Evolutionary conservation across 2,888 invertebrate genomes (phyloP).

Genomic region (Cerceris ruficornis): DNA sequence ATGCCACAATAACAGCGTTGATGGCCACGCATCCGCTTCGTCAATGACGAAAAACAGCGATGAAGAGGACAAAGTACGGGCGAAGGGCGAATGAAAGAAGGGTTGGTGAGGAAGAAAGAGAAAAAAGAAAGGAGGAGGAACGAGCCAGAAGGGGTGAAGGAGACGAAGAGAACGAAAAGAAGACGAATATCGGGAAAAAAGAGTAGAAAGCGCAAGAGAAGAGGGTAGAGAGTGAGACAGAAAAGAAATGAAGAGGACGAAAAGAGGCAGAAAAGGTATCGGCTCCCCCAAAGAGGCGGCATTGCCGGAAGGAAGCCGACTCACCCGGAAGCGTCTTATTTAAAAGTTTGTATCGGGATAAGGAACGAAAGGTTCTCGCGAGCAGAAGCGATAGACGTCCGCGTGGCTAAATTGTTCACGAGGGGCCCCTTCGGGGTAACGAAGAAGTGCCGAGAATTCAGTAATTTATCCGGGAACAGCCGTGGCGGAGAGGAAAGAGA

Average conservation of each 20-base stretch:
- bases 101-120: slow-evolving; percentile 17
- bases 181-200: too few species aligned
- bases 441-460: slow-evolving; percentile 57
- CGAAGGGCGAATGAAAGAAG: slow-evolving; percentile 36
- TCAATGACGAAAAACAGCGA: slow-evolving; percentile 18
- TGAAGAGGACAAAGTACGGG: background rate
- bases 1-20: slow-evolving; percentile 71
- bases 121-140: background rate
- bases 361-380: slow-evolving; percentile 53
- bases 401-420: slow-evolving; percentile 75
- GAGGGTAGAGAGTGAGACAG: slow-evolving; percentile 3
- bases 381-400: slow-evolving; percentile 60
- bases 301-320: slow-evolving; percentile 73
- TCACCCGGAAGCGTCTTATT: slow-evolving; percentile 77
- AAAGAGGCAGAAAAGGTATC: slow-evolving; percentile 39
- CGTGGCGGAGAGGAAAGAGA: slow-evolving; percentile 32
- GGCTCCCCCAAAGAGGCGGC: slow-evolving; percentile 68
- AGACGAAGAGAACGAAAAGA: too few species aligned
- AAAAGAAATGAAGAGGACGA: slow-evolving; percentile 10
- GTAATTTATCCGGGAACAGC: slow-evolving; percentile 64
- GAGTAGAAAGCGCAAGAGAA: slow-evolving; percentile 17
- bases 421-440: slow-evolving; percentile 62
- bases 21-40: slow-evolving; percentile 66
- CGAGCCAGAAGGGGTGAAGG: too few species aligned
- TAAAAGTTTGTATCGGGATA: slow-evolving; percentile 78